Conservation (phyloP, 2,797 vertebrate genomes). For the Amphiprion clarkii region DNA sequence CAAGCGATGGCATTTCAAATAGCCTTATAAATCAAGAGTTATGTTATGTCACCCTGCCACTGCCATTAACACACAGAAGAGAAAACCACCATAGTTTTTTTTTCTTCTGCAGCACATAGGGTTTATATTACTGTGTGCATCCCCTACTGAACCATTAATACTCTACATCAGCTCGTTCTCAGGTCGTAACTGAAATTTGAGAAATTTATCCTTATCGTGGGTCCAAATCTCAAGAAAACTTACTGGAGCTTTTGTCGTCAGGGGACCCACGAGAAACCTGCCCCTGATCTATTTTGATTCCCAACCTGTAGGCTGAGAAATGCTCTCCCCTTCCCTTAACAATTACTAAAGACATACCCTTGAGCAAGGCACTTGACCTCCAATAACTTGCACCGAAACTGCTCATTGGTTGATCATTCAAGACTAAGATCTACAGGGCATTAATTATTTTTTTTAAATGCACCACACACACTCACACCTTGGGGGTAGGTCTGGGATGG, state of each 20-base stretch:
- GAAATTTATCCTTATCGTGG: conserved; percentile 56
- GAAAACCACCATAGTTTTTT: conserved; percentile 68
- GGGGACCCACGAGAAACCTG: conserved; percentile 42
- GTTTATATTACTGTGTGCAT: conserved; percentile 75
- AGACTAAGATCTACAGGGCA: background rate
- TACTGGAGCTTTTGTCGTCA: conserved; percentile 23
- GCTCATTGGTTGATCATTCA: conserved; percentile 1
- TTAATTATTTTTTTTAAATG: no score
- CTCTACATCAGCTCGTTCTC: conserved; percentile 54
- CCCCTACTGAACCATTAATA: conserved; percentile 77
- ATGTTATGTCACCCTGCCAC: conserved; percentile 83
- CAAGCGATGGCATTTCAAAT: conserved; percentile 83
- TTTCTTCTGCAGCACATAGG: conserved; percentile 49
- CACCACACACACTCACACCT: no score
- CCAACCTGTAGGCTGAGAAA: conserved; percentile 57
- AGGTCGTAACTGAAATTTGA: conserved; percentile 58
- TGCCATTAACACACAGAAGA: conserved; percentile 81
- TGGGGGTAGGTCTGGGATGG: no score
- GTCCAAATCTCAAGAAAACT: conserved; percentile 50
- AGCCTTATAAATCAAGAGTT: conserved; percentile 87
- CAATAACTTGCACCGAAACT: conserved; percentile 28
- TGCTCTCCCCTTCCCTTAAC: conserved; percentile 26
- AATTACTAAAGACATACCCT: conserved; percentile 50
- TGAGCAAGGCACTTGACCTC: conserved; percentile 64
- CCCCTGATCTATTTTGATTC: conserved; percentile 47